Conservation (phyloP, 2,797 vertebrate genomes). For the Schizopygopsis malacanthus region DNA sequence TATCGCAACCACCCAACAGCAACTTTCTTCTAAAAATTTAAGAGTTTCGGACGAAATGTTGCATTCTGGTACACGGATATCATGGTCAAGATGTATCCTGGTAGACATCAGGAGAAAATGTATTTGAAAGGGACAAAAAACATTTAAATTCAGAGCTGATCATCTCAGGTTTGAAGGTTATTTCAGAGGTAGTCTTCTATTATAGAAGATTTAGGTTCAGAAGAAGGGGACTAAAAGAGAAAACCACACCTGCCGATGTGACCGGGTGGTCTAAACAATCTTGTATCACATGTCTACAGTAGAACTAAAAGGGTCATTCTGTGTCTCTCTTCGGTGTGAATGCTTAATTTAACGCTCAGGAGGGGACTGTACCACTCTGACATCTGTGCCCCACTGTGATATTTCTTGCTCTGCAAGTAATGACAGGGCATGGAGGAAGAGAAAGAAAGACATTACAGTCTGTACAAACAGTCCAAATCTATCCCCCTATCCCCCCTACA, state of each 20-base stretch:
- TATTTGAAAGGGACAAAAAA: background rate
- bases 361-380: conserved; percentile 48
- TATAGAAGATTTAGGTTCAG: conserved; percentile 5
- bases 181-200: background rate
- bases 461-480: conserved; percentile 2
- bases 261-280: conserved; percentile 46
- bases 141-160: background rate
- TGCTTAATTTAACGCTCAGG: conserved; percentile 63
- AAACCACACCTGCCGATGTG: conserved; percentile 59
- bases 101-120: background rate
- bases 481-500: background rate
- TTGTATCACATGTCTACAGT: conserved; percentile 60
- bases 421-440: conserved; percentile 35
- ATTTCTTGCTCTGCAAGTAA: conserved; percentile 46
- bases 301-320: conserved; percentile 65
- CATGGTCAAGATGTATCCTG: background rate
- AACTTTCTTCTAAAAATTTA: too few species aligned
- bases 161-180: background rate
- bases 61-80: background rate
- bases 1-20: too few species aligned
- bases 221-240: background rate
- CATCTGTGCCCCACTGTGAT: conserved; percentile 53
- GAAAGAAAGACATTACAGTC: background rate
- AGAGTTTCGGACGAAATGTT: background rate
- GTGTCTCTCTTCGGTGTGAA: conserved; percentile 55